phyloP scores from a whole-genome alignment of 2,888 invertebrate species.

The Dynastes hyllus region DNA sequence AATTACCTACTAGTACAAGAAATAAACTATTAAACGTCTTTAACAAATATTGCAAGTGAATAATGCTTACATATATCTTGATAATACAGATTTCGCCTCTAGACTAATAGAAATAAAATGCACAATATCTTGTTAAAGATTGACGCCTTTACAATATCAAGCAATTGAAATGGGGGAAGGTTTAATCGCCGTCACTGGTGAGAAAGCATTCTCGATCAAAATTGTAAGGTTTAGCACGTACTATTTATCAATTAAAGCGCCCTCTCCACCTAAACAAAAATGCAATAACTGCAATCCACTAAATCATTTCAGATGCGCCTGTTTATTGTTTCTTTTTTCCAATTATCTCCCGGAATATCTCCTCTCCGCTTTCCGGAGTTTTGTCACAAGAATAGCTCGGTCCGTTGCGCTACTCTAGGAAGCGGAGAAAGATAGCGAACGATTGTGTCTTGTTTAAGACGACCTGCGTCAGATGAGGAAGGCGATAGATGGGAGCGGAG shows the following conservation, averaged over 20 bases:
- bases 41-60: too few species aligned
- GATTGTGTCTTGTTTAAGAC: conserved; percentile 24
- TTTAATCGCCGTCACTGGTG: too few species aligned
- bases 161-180: too few species aligned
- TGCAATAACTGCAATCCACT: conserved; percentile 65
- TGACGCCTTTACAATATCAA: too few species aligned
- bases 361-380: conserved; percentile 13
- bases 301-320: conserved; percentile 68
- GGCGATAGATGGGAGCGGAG: conserved; percentile 18
- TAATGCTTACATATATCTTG: too few species aligned
- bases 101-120: too few species aligned
- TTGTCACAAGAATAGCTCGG: conserved; percentile 12
- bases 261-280: conserved; percentile 59
- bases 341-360: conserved; percentile 56
- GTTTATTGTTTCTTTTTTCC: conserved; percentile 65
- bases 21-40: too few species aligned
- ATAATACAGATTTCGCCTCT: too few species aligned
- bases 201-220: neutral
- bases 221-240: conserved; percentile 59
- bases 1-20: too few species aligned
- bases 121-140: too few species aligned
- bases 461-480: conserved; percentile 16
- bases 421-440: conserved; percentile 34
- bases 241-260: conserved; percentile 68
- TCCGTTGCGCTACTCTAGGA: conserved; percentile 14